Percentiles rank a stretch among this genome's conserved stretches.
These are phyloP conservation scores for Psammodynastes pulverulentus DNA, from an alignment of 2,113 vertebrate species.

Conservation along the genomic window DNA sequence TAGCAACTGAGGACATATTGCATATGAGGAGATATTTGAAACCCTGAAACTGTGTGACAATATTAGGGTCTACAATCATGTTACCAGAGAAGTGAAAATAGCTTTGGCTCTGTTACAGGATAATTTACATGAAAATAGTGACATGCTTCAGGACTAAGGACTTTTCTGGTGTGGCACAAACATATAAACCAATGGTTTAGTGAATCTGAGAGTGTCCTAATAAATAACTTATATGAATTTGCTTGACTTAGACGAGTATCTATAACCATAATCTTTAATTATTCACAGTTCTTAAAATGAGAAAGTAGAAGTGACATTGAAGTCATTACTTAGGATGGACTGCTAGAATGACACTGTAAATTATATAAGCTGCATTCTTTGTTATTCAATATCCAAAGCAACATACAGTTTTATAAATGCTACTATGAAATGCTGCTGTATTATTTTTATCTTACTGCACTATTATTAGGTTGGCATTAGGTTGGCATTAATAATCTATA, in stretches of 20 bases:
- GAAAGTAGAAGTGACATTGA: not conserved
- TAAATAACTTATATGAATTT: not conserved
- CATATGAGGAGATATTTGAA: not conserved
- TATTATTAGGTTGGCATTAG: not conserved
- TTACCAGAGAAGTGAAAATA: not conserved
- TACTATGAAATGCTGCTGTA: not conserved
- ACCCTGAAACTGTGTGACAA: not conserved
- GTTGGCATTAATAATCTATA: not conserved
- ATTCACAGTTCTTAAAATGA: not conserved
- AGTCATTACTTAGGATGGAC: not conserved
- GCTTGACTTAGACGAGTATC: not conserved
- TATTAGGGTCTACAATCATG: not conserved
- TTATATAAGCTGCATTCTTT: not conserved
- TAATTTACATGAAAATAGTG: not conserved
- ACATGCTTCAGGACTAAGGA: not conserved
- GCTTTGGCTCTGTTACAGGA: not conserved
- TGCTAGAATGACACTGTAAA: not conserved
- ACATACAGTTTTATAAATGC: not conserved
- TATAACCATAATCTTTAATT: not conserved
- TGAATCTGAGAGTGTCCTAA: not conserved
- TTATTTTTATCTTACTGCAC: not conserved
- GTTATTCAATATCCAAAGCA: not conserved
- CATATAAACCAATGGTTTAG: not conserved
- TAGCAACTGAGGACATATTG: not conserved
- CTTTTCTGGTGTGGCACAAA: not conserved